Percentiles rank a stretch among this genome's conserved stretches.
Conservation (phyloP, 2,797 vertebrate species). For the Allobates femoralis region DNA sequence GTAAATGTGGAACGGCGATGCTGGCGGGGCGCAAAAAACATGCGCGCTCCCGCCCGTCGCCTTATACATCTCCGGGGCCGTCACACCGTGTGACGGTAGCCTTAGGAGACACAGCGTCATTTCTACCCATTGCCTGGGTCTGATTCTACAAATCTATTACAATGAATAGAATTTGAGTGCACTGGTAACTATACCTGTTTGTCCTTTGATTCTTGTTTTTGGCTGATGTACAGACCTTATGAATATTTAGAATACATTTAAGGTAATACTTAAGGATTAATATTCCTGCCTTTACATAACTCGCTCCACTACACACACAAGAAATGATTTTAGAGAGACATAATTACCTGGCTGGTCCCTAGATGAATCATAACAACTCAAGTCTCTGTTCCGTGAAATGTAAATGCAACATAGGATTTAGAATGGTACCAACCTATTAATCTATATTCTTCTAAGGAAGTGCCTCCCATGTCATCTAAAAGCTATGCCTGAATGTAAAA, state of each 20-base stretch:
- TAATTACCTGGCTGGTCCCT: conserved; percentile 2
- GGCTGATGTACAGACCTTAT: not conserved
- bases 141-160: not conserved
- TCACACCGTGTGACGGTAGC: no score
- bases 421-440: not conserved
- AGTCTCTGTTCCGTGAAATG: not conserved
- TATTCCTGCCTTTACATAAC: not conserved
- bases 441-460: not conserved
- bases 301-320: not conserved
- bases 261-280: not conserved
- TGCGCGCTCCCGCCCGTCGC: no score
- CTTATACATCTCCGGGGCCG: no score
- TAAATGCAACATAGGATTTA: not conserved
- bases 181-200: not conserved
- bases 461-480: not conserved
- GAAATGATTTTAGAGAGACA: conserved; percentile 5
- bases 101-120: not conserved
- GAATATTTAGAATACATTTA: not conserved
- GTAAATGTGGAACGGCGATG: no score
- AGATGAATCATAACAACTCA: not conserved
- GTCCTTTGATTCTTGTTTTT: not conserved
- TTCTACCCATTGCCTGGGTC: not conserved
- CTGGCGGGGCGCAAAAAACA: no score
- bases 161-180: not conserved
- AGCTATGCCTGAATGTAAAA: not conserved